Base-by-base conservation (phyloP, 2,888 invertebrate genomes). In the Drosophila subsilvestris region DNA sequence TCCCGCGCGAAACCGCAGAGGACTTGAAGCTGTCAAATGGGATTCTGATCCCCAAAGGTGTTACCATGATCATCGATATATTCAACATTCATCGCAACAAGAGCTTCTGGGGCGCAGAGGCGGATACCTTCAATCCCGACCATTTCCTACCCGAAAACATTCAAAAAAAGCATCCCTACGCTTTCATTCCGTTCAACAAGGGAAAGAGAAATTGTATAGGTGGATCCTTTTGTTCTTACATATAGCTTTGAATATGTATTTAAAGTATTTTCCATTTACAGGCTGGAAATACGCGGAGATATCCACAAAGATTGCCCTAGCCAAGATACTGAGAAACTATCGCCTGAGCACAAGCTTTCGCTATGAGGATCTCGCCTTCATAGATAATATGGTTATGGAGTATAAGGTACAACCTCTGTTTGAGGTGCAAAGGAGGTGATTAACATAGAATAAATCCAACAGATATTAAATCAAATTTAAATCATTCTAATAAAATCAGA, bases 121-220 rank as follows among this genome's bases (percentile, higher is more conserved):
- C 91, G 3, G 66, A 82, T 1, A 61, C 59, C 0, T 91, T 91
- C 45, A 89, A 91, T 80, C 91, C 91, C 0, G 88, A 90, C 14
- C 79, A 91, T 58, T 91, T 91, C 61, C 61, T 89, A n/a, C 90
- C 91, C 0, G 74, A 85, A 3, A 90, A 88, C 59, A 63, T 90
- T 25, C 70, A 74, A 2, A 75, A 62, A 0, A 88, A 85, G 10
- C 91, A 91, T 77, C 80, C 91, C 0, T 91, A 82, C 55, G 84
- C 90, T 0, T 91, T 78, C 54, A 86, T 91, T 59, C 91, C 91
- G 0, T 91, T 91, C 37, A 80, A 88, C 0, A 90, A 89, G 47
- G 92, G 91, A 5, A 76, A 86, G 14, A 74, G 92, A 17, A 90
- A 86, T 48, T 91, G 91, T 59, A 89, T 90, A 59, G 90, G 90